phyloP scores from a whole-genome alignment of 2,888 invertebrate species.

The Epirrhoe tristata region DNA sequence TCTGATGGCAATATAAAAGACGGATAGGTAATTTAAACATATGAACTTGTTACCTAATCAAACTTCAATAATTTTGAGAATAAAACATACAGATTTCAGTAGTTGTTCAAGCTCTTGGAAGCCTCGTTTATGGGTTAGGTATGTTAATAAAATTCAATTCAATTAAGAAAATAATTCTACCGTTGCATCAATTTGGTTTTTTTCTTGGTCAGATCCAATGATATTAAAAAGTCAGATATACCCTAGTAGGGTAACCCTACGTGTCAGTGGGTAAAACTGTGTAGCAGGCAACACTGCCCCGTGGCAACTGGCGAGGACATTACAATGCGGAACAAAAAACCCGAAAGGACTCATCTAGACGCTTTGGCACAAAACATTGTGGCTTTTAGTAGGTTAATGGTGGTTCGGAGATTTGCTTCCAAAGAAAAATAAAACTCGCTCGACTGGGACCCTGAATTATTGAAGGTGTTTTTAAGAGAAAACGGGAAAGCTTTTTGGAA shows the following conservation, averaged over 20 bases:
- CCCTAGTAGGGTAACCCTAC: too few relatives aligned
- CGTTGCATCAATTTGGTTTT: too few relatives aligned
- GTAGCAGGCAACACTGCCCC: conserved; percentile 5
- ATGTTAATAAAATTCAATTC: too few relatives aligned
- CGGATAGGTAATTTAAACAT: background rate
- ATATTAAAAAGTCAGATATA: background rate
- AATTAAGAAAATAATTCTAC: too few relatives aligned
- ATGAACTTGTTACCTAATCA: background rate
- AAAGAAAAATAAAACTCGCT: conserved; percentile 16
- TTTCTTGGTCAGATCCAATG: too few relatives aligned
- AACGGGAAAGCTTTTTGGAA: conserved; percentile 15
- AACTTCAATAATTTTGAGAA: too few relatives aligned
- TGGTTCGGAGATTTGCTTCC: conserved; percentile 4
- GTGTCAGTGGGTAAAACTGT: background rate
- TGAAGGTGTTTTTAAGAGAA: conserved; percentile 19
- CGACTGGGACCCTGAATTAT: conserved; percentile 7
- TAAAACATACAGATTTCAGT: too few relatives aligned
- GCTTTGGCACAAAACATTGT: conserved; percentile 19
- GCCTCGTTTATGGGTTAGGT: too few relatives aligned
- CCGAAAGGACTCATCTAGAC: conserved; percentile 24
- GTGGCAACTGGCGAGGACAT: conserved; percentile 5
- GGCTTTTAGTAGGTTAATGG: conserved; percentile 23
- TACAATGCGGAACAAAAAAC: conserved; percentile 26
- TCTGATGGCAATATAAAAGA: conserved; percentile 2
- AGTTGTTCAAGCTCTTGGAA: too few relatives aligned